A percentile compares a stretch with the other conserved stretches of the same genome.
These are phyloP conservation scores for Hepsetus odoe DNA, from an alignment of 2,113 vertebrate species.

Conservation along the genomic window DNA sequence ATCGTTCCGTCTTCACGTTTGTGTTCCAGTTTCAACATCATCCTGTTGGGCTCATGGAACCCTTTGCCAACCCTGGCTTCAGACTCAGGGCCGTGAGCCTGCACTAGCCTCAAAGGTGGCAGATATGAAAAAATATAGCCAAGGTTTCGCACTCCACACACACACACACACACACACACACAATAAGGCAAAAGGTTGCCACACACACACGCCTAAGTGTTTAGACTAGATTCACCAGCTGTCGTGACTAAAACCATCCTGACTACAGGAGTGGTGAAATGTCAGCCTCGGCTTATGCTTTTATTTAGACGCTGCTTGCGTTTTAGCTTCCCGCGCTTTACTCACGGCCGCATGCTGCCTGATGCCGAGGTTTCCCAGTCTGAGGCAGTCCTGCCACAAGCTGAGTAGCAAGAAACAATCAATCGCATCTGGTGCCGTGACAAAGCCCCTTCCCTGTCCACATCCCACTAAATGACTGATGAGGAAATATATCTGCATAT, in stretches of 20 bases:
- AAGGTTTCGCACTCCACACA: too few species aligned
- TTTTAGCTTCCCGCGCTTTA: constrained; percentile 13
- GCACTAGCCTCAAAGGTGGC: not conserved
- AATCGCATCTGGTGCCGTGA: not conserved
- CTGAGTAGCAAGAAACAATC: not conserved
- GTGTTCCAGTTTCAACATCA: not conserved
- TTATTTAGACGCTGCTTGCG: not conserved
- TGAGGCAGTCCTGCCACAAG: not conserved
- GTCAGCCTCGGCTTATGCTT: constrained; percentile 9
- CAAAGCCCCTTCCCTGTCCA: constrained; percentile 2
- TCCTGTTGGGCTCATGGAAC: not conserved
- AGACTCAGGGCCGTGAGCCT: not conserved
- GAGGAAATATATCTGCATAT: constrained; percentile 1
- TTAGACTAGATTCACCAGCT: constrained; percentile 23
- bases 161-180: too few species aligned
- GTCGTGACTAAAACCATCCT: constrained; percentile 2
- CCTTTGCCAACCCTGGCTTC: not conserved
- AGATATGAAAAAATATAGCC: constrained; percentile 14
- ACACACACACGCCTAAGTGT: constrained; percentile 35
- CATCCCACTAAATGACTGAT: constrained; percentile 15
- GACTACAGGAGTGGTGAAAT: constrained; percentile 33
- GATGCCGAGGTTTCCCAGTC: not conserved
- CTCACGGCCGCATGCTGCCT: not conserved
- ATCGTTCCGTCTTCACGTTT: constrained; percentile 29
- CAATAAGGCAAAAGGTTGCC: constrained; percentile 21